Evolutionary conservation across 2,888 invertebrate genomes (phyloP).

Genomic region (Hirtodrosophila duncani): DNA sequence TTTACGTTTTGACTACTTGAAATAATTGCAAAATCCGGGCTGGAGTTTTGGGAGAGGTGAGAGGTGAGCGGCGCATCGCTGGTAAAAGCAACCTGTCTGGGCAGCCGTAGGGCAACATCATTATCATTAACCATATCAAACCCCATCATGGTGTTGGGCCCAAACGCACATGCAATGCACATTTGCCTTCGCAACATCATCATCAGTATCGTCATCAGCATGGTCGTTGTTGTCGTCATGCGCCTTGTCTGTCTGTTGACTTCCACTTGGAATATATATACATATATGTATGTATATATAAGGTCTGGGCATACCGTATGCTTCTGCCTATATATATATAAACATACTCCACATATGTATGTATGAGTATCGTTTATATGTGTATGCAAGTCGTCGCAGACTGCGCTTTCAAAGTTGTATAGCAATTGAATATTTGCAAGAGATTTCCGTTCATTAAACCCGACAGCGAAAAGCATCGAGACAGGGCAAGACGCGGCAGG

Average conservation of each 20-base stretch:
- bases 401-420: slow-evolving; percentile 59
- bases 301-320: neutral
- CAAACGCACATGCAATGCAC: slow-evolving; percentile 31
- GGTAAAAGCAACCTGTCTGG: slow-evolving; percentile 41
- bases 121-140: slow-evolving; percentile 42
- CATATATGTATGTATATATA: neutral
- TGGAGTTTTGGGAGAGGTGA: slow-evolving; percentile 10
- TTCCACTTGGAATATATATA: slow-evolving; percentile 28
- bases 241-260: slow-evolving; percentile 68
- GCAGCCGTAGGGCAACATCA: slow-evolving; percentile 55
- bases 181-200: slow-evolving; percentile 34
- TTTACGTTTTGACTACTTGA: slow-evolving; percentile 47
- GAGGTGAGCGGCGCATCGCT: slow-evolving; percentile 2
- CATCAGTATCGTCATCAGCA: slow-evolving; percentile 15
- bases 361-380: slow-evolving; percentile 18
- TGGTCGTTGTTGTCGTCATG: slow-evolving; percentile 48
- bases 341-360: slow-evolving; percentile 5
- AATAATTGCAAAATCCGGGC: slow-evolving; percentile 44
- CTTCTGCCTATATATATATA: neutral
- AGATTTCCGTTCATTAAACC: slow-evolving; percentile 76
- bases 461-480: slow-evolving; percentile 65
- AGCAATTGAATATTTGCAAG: slow-evolving; percentile 73
- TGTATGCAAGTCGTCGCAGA: slow-evolving; percentile 45
- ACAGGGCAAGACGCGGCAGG: slow-evolving; percentile 28
- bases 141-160: slow-evolving; percentile 41